phyloP scores from a whole-genome alignment of 2,888 invertebrate genomes.

The Melieria picta region DNA sequence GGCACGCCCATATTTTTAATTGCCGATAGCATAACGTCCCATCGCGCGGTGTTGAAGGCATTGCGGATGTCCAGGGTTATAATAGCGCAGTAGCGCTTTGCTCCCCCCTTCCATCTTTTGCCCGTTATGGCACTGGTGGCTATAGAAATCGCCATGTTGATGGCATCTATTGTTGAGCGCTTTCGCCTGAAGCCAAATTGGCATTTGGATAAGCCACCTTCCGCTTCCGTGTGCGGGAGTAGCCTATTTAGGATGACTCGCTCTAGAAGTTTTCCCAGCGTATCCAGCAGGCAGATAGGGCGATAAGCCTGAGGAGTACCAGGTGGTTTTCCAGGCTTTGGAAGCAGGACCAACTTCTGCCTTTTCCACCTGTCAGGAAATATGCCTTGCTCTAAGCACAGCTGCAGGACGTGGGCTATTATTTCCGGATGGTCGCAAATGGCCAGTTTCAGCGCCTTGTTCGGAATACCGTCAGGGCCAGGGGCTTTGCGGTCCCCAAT shows the following conservation, averaged over 20 bases:
- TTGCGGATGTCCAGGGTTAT: background rate
- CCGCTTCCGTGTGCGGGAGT: background rate
- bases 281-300: constrained; percentile 23
- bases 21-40: no score
- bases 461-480: no score
- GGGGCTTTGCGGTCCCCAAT: no score
- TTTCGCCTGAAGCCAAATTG: constrained; percentile 21
- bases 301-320: constrained; percentile 18
- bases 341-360: background rate
- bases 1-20: background rate
- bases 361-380: constrained; percentile 1
- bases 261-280: constrained; percentile 5
- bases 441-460: no score
- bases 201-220: background rate
- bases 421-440: background rate
- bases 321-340: constrained; percentile 8
- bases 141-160: constrained; percentile 2
- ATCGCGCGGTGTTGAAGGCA: no score
- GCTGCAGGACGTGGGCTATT: background rate
- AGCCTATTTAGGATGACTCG: constrained; percentile 3
- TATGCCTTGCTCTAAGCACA: constrained; percentile 9
- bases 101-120: constrained; percentile 15
- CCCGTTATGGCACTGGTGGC: background rate
- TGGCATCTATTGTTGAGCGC: no score
- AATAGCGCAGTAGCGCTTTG: constrained; percentile 19